Conservation (phyloP, 2,888 invertebrate genomes). For the Agrotis puta region DNA sequence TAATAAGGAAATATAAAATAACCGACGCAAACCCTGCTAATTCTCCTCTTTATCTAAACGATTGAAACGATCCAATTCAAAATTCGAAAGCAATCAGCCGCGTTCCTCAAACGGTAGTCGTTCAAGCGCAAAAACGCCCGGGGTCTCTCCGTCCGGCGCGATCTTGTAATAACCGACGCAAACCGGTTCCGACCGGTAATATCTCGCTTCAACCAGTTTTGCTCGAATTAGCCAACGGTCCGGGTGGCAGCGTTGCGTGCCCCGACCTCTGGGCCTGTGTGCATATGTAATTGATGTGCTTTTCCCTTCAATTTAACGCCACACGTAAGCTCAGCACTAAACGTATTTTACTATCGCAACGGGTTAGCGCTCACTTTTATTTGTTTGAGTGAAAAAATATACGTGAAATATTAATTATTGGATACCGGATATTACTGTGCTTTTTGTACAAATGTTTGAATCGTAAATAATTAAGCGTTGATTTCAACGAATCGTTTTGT, state of each 20-base stretch:
- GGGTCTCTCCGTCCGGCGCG: conserved; percentile 63
- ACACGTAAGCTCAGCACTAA: conserved; percentile 64
- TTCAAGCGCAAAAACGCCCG: conserved; percentile 68
- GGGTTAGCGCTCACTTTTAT: conserved; percentile 60
- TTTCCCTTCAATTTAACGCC: conserved; percentile 80
- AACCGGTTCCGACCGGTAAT: conserved; percentile 73
- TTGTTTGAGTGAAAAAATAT: conserved; percentile 53
- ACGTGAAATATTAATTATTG: neutral
- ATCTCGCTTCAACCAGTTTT: conserved; percentile 71
- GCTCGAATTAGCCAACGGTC: conserved; percentile 72
- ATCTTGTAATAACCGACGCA: conserved; percentile 71
- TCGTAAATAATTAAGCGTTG: neutral
- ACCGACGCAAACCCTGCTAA: conserved; percentile 43
- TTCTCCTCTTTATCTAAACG: conserved; percentile 55
- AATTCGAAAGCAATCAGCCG: conserved; percentile 67
- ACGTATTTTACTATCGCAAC: conserved; percentile 69
- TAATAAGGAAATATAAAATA: conserved; percentile 6
- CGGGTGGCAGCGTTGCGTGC: conserved; percentile 77
- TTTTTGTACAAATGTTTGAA: neutral
- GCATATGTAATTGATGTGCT: conserved; percentile 82
- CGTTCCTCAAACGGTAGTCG: conserved; percentile 62
- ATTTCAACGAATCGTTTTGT: neutral
- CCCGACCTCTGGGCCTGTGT: conserved; percentile 74
- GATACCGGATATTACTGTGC: neutral
- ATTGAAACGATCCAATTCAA: conserved; percentile 66